A percentile compares a stretch with the other conserved stretches of the same genome.
These are phyloP conservation scores for Latheticus oryzae DNA, from an alignment of 2,888 invertebrate genomes.

Conservation along the genomic window DNA sequence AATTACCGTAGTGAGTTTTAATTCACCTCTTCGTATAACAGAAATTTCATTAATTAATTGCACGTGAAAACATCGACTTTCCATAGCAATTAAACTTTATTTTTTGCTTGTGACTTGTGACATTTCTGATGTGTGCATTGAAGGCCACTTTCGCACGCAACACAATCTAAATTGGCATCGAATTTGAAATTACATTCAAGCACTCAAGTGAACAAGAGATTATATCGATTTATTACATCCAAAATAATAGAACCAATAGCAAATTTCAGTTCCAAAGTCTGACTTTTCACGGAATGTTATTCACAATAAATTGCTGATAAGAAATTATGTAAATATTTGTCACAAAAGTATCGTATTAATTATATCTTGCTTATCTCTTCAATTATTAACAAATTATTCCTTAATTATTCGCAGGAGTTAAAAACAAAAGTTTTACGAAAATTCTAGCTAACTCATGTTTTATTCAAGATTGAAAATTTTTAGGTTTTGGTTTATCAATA, in stretches of 20 bases:
- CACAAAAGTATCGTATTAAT: constrained; percentile 15
- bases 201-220: too few species aligned
- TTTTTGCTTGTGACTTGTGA: constrained; percentile 23
- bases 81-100: constrained; percentile 5
- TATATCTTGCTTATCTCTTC: constrained; percentile 15
- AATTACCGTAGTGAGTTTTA: constrained; percentile 15
- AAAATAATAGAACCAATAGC: too few species aligned
- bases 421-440: too few species aligned
- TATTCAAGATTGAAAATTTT: too few species aligned
- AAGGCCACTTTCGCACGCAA: constrained; percentile 35
- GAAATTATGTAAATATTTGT: constrained; percentile 11
- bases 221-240: too few species aligned
- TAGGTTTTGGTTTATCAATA: too few species aligned
- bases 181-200: too few species aligned
- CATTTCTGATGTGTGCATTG: constrained; percentile 17
- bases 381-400: constrained; percentile 11
- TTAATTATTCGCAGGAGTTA: too few species aligned
- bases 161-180: constrained; percentile 25
- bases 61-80: constrained; percentile 20
- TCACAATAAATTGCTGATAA: constrained; percentile 14
- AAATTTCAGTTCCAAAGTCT: constrained; percentile 7
- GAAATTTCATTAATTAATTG: constrained; percentile 25
- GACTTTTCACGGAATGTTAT: constrained; percentile 7
- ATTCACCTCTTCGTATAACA: constrained; percentile 5
- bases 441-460: too few species aligned